Evolutionary conservation across 2,113 vertebrate species (phyloP), one percentile per base, ranked within the genome.

Genomic region (Choloepus hoffmanni): DNA sequence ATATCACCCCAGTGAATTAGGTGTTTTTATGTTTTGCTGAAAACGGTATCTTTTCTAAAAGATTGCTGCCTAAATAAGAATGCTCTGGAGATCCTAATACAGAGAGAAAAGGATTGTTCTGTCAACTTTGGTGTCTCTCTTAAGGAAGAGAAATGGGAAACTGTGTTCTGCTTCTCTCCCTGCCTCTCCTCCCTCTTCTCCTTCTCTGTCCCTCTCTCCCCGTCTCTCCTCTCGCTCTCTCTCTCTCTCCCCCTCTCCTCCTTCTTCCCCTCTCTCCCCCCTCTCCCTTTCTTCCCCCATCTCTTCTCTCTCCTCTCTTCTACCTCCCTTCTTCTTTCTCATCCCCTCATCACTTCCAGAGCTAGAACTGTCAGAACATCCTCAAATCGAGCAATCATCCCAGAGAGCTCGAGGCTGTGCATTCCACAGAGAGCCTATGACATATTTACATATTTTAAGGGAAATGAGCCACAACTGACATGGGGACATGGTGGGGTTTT

Each of bases 101-200:
- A 24, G 97, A 97, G 97, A 96, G 98, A 82, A 98, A 98, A 97
- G 97, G 98, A 98, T 98, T 96, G 92, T 84, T 95, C 94, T 98
- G 97, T 98, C 98, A 98, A 96, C 91, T 21, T 18, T 48, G 94
- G 95, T 78, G 95, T 95, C 97, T 98, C 97, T 97, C 97, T 97
- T 98, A 98, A 98, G 92, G 84, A 97, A 97, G 97, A 98, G 90
- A 97, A 97, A 98, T 97, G 84, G 14, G 73, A 62, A 24, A 43
- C 90, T 96, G 74, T 16, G 45, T 63, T 50, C 97, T 76, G 85
- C 94, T 94, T 97, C 88, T 94, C 96, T 94, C 90, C 97, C 93
- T 97, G 43, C 89, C 14, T 48, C 55, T n/a, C 40, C 28, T 14
- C 26, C 48, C 24, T 24, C 28, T 12, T 24, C 36, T 13, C 3